Base-by-base conservation (phyloP, 2,113 vertebrate genomes). In the Maccullochella peelii region DNA sequence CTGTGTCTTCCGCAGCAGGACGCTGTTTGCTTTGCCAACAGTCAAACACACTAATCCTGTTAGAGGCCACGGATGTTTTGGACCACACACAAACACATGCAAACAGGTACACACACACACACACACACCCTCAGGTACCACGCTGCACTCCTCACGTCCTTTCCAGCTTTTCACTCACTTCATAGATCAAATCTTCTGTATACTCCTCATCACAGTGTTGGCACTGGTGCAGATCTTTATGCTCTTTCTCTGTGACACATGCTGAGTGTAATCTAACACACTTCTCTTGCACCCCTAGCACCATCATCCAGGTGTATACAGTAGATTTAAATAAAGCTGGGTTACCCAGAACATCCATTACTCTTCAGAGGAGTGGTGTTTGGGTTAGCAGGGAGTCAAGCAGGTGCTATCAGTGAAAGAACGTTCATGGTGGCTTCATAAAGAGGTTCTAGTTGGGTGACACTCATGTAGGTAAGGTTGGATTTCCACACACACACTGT, bases 1-100 rank as follows among this genome's bases (percentile, higher is more conserved):
- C 58, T 57, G 25, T 79, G 50, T 84, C 79, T 70, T 72, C 70
- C 77, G 78, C 77, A 10, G 75, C 74, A 47, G 49, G 63, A 83
- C 33, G 15, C 80, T 86, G 86, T 89, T 93, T 94, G 90, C 89
- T 93, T 93, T 92, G 90, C 87, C 93, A 94, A 92, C 91, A 91
- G 54, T 63, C 70, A 38, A 76, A 83, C 87, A 81, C 73, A 85
- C 89, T 93, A 92, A 94, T 94, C 92, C 88, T 89, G 74, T 93
- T 92, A 89, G 80, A 78, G 82, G 62, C 78, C 79, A 83, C 50
- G 54, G 69, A 86, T 88, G 84, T 81, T 90, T 82, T 78, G 74
- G 85, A 91, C 83, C 85, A 84, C 88, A 93, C 40, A 76, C 76
- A 77, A 23, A 69, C 63, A 62, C 50, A 65, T 14, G 49, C 42